Evolutionary conservation across 2,797 vertebrate genomes (phyloP), one percentile per base, ranked within the genome.

Genomic region (Eurystomus glaucurus): DNA sequence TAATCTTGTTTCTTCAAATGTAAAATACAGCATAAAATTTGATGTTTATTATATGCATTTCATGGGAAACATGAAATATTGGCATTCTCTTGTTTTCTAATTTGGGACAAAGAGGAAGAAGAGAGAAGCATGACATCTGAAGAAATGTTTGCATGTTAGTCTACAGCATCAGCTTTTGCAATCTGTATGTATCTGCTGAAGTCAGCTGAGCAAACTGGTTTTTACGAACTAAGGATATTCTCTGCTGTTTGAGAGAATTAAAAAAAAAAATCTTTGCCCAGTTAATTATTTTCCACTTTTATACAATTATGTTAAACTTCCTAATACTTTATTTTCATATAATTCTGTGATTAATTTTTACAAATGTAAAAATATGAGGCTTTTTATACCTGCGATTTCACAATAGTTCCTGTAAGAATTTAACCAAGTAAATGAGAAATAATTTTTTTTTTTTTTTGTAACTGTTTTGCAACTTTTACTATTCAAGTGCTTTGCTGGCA

Each of bases 1-100:
- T 95, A 71, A 62, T 77, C 43, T 54, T 62, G 5, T 50, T 93
- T 77, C n/a, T 80, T 90, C 33, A 85, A 92, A 88, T 60, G 68
- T 6, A 94, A 90, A 85, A 43, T 6, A 46, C 21, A 51, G 9
- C n/a, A 48, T 21, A 43, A 79, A 61, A 43, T 72, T 54, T 81
- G 35, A 81, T 77, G 33, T 60, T 10, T 37, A 52, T 45, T 76
- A 33, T 65, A 23, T 48, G 28, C 61, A 54, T 83, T 85, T 92
- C 12, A 57, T 77, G 58, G 60, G 79, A 93, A 95, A 85, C 83
- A 31, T 19, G 22, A 90, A 88, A 79, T 43, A 26, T 3, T 74
- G 52, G 3, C 29, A 46, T 76, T 85, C 55, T 69, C 26, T 37
- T 70, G 26, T 83, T 26, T 93, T 26, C 12, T 35, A 37, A n/a